Conservation (phyloP, 2,797 vertebrate species). For the Pachyuromys duprasi region DNA sequence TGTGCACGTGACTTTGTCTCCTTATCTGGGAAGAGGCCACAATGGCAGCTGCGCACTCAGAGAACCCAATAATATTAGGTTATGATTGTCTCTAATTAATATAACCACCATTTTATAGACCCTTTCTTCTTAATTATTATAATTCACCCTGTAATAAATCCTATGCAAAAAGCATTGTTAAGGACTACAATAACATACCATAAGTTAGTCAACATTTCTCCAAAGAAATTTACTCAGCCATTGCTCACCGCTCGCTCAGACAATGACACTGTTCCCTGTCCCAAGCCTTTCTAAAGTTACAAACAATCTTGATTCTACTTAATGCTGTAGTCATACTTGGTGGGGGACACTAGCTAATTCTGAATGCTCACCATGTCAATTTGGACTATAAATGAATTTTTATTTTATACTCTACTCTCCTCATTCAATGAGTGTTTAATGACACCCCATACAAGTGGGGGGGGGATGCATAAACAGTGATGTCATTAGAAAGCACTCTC, state of each 20-base stretch:
- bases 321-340: neutral
- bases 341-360: neutral
- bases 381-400: conserved; percentile 7
- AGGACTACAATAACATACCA: neutral
- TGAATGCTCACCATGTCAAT: neutral
- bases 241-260: neutral
- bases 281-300: conserved; percentile 6
- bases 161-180: conserved; percentile 7
- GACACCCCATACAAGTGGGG: neutral
- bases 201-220: neutral
- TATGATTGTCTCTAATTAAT: neutral
- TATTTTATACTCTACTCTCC: neutral
- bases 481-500: conserved; percentile 5
- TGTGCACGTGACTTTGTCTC: neutral
- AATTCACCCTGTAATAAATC: conserved; percentile 27
- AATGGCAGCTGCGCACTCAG: fast-evolving
- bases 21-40: neutral
- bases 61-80: neutral
- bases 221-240: neutral
- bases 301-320: conserved; percentile 14
- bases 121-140: neutral
- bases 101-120: neutral
- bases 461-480: neutral
- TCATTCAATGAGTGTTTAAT: conserved; percentile 50
- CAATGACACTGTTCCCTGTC: neutral